Conservation (phyloP, 2,113 vertebrate species). For the Tympanuchus pallidicinctus region DNA sequence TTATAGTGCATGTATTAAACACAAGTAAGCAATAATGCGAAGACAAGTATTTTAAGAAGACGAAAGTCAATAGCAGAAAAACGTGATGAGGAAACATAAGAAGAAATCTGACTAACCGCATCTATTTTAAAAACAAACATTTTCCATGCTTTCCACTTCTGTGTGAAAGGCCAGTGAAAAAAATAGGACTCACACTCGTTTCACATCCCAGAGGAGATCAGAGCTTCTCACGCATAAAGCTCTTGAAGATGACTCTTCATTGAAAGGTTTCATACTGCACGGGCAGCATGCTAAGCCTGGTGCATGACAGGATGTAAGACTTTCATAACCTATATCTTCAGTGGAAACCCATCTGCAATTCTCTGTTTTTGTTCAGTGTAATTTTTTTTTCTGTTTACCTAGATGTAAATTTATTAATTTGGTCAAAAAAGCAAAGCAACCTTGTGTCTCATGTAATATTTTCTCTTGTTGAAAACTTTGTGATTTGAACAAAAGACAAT, state of each 20-base stretch:
- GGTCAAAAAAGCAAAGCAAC: background rate
- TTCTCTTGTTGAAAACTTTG: background rate
- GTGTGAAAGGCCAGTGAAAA: conserved; percentile 21
- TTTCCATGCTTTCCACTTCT: background rate
- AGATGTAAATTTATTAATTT: background rate
- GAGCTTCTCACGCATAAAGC: background rate
- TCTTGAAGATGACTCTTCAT: background rate
- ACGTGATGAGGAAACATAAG: background rate
- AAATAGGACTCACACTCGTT: background rate
- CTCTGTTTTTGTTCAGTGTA: background rate
- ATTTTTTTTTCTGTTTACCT: background rate
- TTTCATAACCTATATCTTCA: background rate
- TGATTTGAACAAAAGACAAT: background rate
- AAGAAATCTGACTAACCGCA: conserved; percentile 4
- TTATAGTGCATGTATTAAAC: background rate
- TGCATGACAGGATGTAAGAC: background rate
- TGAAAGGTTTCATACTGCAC: background rate
- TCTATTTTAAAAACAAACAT: background rate
- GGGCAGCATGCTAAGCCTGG: background rate
- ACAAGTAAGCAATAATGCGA: background rate
- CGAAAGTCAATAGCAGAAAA: background rate
- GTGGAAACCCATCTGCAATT: background rate
- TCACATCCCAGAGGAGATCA: background rate
- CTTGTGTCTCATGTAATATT: background rate
- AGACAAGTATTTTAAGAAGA: background rate